Conservation (phyloP, 2,113 vertebrate genomes). For the Aplodontia rufa region DNA sequence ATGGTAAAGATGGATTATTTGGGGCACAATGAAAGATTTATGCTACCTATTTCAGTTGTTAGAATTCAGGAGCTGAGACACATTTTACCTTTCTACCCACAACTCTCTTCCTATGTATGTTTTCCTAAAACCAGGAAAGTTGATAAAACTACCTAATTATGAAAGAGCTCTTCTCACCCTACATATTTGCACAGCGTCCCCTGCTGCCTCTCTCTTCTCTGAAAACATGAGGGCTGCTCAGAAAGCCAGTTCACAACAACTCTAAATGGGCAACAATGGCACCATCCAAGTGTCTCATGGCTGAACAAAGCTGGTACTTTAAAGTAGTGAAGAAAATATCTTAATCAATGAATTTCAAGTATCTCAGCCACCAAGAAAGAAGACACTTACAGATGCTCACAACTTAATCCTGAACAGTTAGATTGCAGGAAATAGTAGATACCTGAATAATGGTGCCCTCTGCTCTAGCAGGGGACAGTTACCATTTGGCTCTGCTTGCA, state of each 20-base stretch:
- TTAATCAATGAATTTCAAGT: background rate
- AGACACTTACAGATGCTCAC: background rate
- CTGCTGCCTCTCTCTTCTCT: fast-evolving
- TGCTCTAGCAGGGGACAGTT: background rate
- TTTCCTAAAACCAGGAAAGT: background rate
- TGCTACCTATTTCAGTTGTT: background rate
- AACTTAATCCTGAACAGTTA: background rate
- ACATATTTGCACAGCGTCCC: too few species aligned
- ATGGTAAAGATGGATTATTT: background rate
- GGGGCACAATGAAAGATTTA: background rate
- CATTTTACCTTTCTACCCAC: background rate
- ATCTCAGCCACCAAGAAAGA: background rate
- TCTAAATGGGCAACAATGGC: too few species aligned
- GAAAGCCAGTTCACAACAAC: background rate
- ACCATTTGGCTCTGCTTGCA: background rate
- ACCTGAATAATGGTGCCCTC: background rate
- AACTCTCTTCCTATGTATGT: background rate
- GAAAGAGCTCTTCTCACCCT: background rate
- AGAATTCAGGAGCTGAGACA: background rate
- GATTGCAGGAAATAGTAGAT: background rate
- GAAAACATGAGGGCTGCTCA: background rate
- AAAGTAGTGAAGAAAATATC: background rate
- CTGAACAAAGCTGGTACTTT: background rate
- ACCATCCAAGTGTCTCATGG: background rate
- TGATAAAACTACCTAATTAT: background rate